phyloP scores from a whole-genome alignment of 2,888 invertebrate genomes.

The Mythimna ferrago region DNA sequence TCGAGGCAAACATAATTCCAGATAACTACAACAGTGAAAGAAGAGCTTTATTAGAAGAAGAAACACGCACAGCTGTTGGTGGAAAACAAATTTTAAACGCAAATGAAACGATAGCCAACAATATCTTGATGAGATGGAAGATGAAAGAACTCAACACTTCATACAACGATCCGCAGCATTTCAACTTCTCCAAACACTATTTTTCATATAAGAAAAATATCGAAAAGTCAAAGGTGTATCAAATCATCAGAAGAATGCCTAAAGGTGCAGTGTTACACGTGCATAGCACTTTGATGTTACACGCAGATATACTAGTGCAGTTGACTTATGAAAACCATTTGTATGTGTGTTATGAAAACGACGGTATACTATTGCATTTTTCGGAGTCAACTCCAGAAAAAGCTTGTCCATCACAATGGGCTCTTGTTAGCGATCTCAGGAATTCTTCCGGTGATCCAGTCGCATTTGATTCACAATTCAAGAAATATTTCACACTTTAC shows the following conservation, averaged over 20 bases:
- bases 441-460: slow-evolving; percentile 81
- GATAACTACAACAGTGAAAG: slow-evolving; percentile 71
- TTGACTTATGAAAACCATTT: slow-evolving; percentile 92
- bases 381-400: slow-evolving; percentile 73
- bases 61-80: slow-evolving; percentile 87
- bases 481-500: slow-evolving; percentile 89
- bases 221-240: slow-evolving; percentile 92
- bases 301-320: slow-evolving; percentile 90
- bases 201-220: slow-evolving; percentile 91
- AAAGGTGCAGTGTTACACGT: slow-evolving; percentile 94
- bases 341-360: slow-evolving; percentile 86
- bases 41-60: slow-evolving; percentile 77
- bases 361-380: slow-evolving; percentile 80
- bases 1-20: slow-evolving; percentile 65
- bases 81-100: slow-evolving; percentile 83
- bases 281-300: slow-evolving; percentile 92
- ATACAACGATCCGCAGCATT: slow-evolving; percentile 85
- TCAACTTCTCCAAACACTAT: slow-evolving; percentile 92
- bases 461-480: slow-evolving; percentile 89
- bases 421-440: slow-evolving; percentile 85
- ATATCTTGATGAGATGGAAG: slow-evolving; percentile 91
- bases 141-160: slow-evolving; percentile 87
- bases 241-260: slow-evolving; percentile 92
- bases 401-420: slow-evolving; percentile 86
- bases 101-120: slow-evolving; percentile 89